phyloP scores from a whole-genome alignment of 2,797 vertebrate genomes.

The Alosa sapidissima region DNA sequence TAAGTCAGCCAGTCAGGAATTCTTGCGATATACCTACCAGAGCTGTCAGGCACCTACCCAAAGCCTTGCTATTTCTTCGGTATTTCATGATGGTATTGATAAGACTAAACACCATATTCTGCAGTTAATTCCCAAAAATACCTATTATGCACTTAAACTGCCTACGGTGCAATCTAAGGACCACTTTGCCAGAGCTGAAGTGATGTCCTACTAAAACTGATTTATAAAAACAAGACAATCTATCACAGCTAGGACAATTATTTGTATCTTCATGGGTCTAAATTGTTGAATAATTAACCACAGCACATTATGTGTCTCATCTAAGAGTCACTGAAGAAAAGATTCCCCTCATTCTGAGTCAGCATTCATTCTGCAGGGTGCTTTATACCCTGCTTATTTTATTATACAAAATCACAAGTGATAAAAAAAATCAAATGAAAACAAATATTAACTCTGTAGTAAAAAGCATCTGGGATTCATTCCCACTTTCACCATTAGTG shows the following conservation, averaged over 20 bases:
- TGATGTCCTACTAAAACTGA: too few species aligned
- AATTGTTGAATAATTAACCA: not conserved
- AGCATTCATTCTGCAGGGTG: not conserved
- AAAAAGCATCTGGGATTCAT: conserved; percentile 79
- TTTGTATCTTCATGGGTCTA: not conserved
- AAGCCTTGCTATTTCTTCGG: not conserved
- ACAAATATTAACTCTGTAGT: conserved; percentile 81
- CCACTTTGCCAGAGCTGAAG: not conserved
- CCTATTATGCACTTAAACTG: not conserved
- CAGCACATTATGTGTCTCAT: not conserved
- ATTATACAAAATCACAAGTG: conserved; percentile 74
- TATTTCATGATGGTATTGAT: not conserved
- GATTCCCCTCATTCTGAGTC: not conserved
- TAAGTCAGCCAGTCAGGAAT: not conserved
- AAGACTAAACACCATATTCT: not conserved
- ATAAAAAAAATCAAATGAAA: conserved; percentile 68
- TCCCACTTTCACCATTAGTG: conserved; percentile 71
- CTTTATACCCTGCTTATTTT: conserved; percentile 60
- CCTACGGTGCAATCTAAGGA: not conserved
- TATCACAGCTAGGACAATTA: not conserved
- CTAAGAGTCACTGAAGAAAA: not conserved
- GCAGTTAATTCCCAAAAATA: not conserved
- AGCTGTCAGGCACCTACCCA: not conserved
- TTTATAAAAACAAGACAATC: not conserved
- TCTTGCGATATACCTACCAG: not conserved